Evolutionary conservation across 2,113 vertebrate species (phyloP).

Genomic region (Psammodynastes pulverulentus): DNA sequence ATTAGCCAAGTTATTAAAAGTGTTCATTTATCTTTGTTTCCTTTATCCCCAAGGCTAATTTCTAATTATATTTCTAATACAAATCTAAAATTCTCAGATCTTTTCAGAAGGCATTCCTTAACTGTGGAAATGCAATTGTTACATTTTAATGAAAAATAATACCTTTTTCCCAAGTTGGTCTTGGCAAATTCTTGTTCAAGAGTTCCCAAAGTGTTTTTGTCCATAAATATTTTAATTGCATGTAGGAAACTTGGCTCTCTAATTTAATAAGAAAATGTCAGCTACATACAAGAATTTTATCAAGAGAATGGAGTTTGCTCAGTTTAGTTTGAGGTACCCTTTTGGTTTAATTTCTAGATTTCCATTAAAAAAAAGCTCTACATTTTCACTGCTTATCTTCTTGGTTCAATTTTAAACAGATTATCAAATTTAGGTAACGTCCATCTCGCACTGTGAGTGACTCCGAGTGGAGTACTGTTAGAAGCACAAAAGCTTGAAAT

Average conservation of each 20-base stretch:
- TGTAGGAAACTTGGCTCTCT: constrained; percentile 26
- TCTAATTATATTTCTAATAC: constrained; percentile 51
- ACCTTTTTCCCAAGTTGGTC: constrained; percentile 41
- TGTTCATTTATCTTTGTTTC: neutral
- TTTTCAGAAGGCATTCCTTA: constrained; percentile 52
- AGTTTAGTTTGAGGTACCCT: neutral
- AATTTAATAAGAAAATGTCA: constrained; percentile 47
- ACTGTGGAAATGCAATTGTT: constrained; percentile 46
- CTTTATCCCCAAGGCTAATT: constrained; percentile 43
- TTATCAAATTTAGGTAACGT: neutral
- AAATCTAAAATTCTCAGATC: constrained; percentile 46
- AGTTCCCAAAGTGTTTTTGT: constrained; percentile 51
- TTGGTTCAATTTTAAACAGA: neutral
- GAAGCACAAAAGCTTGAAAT: neutral
- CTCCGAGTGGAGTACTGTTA: neutral
- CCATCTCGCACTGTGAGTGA: neutral
- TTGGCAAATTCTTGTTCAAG: constrained; percentile 54
- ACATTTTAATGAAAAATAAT: constrained; percentile 50
- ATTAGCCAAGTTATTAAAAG: constrained; percentile 45
- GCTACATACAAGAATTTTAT: constrained; percentile 28
- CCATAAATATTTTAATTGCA: constrained; percentile 38
- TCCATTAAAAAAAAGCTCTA: neutral
- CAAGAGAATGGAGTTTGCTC: neutral
- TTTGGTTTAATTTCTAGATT: neutral
- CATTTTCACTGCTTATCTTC: neutral